Base-by-base conservation (phyloP, 1,140 invertebrate genomes). In the Scylla paramamosain region DNA sequence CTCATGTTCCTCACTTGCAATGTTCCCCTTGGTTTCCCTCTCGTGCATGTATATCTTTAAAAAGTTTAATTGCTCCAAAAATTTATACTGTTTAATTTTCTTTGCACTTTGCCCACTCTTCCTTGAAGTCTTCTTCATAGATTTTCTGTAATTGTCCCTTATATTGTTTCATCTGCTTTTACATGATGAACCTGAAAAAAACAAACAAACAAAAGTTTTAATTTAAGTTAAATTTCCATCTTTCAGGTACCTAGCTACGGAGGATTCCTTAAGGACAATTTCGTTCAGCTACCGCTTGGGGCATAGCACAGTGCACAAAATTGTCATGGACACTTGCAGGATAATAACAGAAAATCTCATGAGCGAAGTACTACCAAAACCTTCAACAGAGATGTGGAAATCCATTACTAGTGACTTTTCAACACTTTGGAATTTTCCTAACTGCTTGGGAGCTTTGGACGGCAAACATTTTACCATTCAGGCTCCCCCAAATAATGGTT, bases 101-200 rank as follows among this genome's bases (percentile, higher is more conserved):
- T 88, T 77, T 92, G 46, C 89, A 91, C 45, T 92, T 31, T 92
- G 91, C 91, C 91, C 91, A 92, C 91, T 77, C 91, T 92, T 92
- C 28, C 67, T 92, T 89, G 84, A 59, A 59, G 83, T 94, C 52
- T 59, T 94, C 93, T 94, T 94, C 84, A 89, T 6, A 94, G 84
- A 88, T 52, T 94, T 94, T 89, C 93, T 86, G 84, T 87, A 88
- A 93, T 92, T 92, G 90, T 91, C 91, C 45, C 91, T 92, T 92
- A 92, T 92, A 8, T 92, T 92, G 67, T 92, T 92, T 67, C 91
- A 92, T 92, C 91, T 92, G 91, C 6, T 32, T 29, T 83, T 92
- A 92, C 67, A 83, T 83, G 91, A 92, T 92, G 29, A 77, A 92
- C 91, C 91, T 92, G 91, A 87, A 93, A 93, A 93, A 87, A 7